Evolutionary conservation across 2,797 vertebrate genomes (phyloP).

Genomic region (Dromococcyx pavoninus): DNA sequence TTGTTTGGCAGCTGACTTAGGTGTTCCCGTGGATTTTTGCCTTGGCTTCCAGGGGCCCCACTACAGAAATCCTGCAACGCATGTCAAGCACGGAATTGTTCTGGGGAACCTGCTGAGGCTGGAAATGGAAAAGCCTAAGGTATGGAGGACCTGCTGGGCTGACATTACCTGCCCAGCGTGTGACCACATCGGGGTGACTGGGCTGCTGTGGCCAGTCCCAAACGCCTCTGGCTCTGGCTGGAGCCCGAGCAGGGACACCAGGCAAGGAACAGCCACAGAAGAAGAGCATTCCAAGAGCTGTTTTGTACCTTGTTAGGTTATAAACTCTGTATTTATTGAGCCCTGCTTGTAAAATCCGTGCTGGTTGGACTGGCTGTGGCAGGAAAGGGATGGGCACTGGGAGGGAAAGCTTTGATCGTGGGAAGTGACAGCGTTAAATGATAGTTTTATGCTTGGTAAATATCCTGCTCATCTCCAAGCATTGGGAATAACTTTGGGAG

Average conservation of each 20-base stretch:
- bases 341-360: neutral
- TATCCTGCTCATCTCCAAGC: neutral
- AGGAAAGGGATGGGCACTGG: neutral
- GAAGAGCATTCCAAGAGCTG: neutral
- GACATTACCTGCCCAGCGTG: neutral
- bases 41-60: neutral
- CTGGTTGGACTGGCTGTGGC: neutral
- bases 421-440: neutral
- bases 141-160: neutral
- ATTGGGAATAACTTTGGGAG: neutral
- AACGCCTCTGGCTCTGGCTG: neutral
- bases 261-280: neutral
- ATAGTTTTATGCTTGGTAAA: neutral
- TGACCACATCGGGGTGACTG: rapidly evolving
- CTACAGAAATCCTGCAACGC: neutral
- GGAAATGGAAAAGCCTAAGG: conserved; percentile 13
- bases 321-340: neutral
- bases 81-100: neutral
- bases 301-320: neutral
- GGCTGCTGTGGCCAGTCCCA: neutral
- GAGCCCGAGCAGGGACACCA: neutral
- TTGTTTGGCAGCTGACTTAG: neutral
- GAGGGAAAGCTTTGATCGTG: neutral
- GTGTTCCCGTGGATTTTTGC: neutral
- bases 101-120: neutral